These are phyloP conservation scores for human DNA, from an alignment of 2,113 vertebrate genomes.

Conservation along the genomic window GRCh38 chr18:8891001-8891500, in stretches of 20 bases:
- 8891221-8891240: neutral
- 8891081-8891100: neutral
- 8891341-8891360: fast-evolving
- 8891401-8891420: no score
- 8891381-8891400: neutral
- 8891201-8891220: neutral
- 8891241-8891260: neutral
- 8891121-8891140: neutral
- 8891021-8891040: neutral
- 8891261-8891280: neutral
- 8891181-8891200: neutral
- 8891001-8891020: neutral
- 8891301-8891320: neutral
- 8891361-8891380: no score
- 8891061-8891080: neutral
- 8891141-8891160: neutral
- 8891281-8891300: neutral
- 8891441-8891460: neutral
- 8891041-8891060: neutral
- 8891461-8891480: neutral
- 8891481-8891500: neutral
- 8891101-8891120: neutral
- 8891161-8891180: neutral
- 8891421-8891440: no score
- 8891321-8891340: neutral